Evolutionary conservation across 2,113 vertebrate genomes (phyloP), one percentile per base, ranked within the genome.

Genomic region (Brienomyrus longianalis): DNA sequence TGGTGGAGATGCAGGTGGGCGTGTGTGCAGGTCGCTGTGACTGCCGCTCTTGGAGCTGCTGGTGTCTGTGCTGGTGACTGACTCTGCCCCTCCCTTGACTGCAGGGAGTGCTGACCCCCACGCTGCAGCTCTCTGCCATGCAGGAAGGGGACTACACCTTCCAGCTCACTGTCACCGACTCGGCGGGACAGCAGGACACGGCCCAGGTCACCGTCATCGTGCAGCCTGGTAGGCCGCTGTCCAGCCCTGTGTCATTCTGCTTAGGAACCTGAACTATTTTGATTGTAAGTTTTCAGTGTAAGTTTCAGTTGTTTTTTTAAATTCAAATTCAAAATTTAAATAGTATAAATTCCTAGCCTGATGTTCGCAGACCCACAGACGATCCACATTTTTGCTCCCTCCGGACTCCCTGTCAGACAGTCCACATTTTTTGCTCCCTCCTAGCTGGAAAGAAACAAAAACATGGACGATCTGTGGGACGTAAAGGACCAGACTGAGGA

Each of bases 121-220:
- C 93, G 83, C 93, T 99, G 43, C 98, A 99, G 95, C 96, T 99
- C 83, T 99, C 98, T 5, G 97, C 98, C 4, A 96, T 99, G 97
- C 97, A 99, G 92, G 98, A 99, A 94, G 98, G 98, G 56, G 98
- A 99, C 93, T 99, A 99, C 91, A 99, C 98, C 66, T 98, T 99
- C 93, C 96, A 99, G 94, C 97, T 99, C 31, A 99, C 97, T 0
- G 98, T 99, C 91, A 99, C 97, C 0, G 98, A 99, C 94, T 97
- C 98, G 0, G 93, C 96, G 47, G 98, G 97, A 89, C 98, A 99
- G 93, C 98, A 99, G 92, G 96, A 97, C 93, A 99, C 98, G 0
- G 96, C 97, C 21, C 96, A 98, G 89, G 98, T 99, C 95, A 99
- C 97, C 0, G 98, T 99, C 80, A 98, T 99, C 51, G 98, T 99